These are phyloP conservation scores for Musca vetustissima DNA, from an alignment of 1,140 invertebrate species.

Conservation along the genomic window DNA sequence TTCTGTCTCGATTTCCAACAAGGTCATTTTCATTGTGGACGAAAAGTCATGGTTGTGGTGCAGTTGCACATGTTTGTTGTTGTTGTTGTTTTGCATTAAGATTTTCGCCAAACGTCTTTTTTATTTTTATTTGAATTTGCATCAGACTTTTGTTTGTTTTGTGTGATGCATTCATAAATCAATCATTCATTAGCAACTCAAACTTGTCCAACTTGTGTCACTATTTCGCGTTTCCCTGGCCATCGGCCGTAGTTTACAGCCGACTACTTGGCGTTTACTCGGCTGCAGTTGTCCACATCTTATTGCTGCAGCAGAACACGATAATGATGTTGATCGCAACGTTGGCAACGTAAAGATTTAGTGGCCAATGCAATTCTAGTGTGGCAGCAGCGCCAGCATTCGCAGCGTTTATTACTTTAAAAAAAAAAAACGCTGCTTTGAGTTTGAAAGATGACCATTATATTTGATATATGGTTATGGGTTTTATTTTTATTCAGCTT, in stretches of 20 bases:
- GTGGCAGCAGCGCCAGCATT: too few species aligned
- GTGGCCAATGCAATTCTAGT: too few species aligned
- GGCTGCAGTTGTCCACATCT: too few species aligned
- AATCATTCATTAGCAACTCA: slow-evolving; percentile 22
- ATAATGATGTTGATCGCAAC: too few species aligned
- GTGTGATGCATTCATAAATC: slow-evolving; percentile 18
- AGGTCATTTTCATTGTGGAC: slow-evolving; percentile 18
- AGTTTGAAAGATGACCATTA: not conserved
- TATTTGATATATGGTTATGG: slow-evolving; percentile 15
- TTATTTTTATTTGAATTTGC: slow-evolving; percentile 8
- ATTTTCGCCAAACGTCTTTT: not conserved
- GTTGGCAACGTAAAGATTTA: too few species aligned
- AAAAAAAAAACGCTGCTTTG: too few species aligned
- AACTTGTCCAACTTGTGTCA: slow-evolving; percentile 22
- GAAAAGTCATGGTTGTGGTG: slow-evolving; percentile 20
- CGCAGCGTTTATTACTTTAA: too few species aligned
- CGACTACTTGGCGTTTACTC: too few species aligned
- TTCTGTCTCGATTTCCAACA: not conserved
- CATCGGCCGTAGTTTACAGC: too few species aligned
- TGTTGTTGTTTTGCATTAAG: slow-evolving; percentile 1
- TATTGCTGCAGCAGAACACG: too few species aligned
- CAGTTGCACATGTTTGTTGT: not conserved
- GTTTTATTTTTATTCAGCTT: not conserved
- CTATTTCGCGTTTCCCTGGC: not conserved
- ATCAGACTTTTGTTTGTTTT: not conserved